Percentiles rank a stretch among this genome's conserved stretches.
Conservation (phyloP, 1,140 invertebrate species). For the Diorhabda elongata region DNA sequence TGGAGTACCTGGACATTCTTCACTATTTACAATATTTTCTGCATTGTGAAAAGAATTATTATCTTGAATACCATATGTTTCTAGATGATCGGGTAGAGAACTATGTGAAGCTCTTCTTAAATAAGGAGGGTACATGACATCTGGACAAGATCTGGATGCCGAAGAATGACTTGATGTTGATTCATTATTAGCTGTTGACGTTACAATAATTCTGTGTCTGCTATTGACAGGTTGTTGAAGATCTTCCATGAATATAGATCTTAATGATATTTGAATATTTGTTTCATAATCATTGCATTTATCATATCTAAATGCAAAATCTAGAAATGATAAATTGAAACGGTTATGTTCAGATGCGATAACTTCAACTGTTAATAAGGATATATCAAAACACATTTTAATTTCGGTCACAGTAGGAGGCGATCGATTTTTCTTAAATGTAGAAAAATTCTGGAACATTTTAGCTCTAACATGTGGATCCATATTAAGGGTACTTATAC, state of each 20-base stretch:
- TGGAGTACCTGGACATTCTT: conserved; percentile 61
- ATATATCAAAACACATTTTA: conserved; percentile 56
- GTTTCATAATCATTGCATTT: conserved; percentile 63
- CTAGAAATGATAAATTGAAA: conserved; percentile 77
- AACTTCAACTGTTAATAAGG: conserved; percentile 68
- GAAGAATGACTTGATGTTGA: conserved; percentile 61
- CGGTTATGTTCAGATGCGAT: conserved; percentile 63
- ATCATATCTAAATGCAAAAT: conserved; percentile 74
- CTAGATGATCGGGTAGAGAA: conserved; percentile 67
- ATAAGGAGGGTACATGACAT: conserved; percentile 52
- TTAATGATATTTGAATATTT: conserved; percentile 70
- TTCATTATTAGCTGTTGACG: conserved; percentile 51
- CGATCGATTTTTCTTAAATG: conserved; percentile 16
- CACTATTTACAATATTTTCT: neutral
- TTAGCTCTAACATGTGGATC: conserved; percentile 57
- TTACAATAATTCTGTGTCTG: conserved; percentile 72
- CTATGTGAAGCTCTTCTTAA: conserved; percentile 38
- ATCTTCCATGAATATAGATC: conserved; percentile 85
- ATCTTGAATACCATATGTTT: conserved; percentile 51
- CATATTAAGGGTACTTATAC: conserved; percentile 55
- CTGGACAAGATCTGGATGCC: conserved; percentile 81
- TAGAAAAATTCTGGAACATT: conserved; percentile 40
- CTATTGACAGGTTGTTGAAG: conserved; percentile 65
- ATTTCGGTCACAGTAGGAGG: conserved; percentile 7
- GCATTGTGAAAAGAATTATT: conserved; percentile 8